These are phyloP conservation scores for Disparrhopalites patrizii DNA, from an alignment of 2,888 invertebrate genomes.

Conservation along the genomic window DNA sequence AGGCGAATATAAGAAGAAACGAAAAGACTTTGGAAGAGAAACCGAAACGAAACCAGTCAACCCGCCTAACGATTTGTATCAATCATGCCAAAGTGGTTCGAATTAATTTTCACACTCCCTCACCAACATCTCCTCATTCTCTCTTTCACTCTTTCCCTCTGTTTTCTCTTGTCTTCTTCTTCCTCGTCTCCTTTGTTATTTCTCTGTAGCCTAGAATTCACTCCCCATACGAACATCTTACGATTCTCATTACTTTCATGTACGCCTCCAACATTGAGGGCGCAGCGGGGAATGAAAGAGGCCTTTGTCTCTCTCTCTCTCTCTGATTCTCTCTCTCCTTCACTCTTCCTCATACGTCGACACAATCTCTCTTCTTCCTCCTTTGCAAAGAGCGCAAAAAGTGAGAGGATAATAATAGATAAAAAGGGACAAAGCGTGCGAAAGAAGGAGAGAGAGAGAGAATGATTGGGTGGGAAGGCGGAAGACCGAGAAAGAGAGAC, in stretches of 20 bases:
- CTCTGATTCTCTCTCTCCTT: slow-evolving; percentile 4
- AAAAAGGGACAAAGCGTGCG: not conserved
- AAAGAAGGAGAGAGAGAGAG: not conserved
- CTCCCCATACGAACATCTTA: too few species aligned
- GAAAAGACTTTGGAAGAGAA: too few species aligned
- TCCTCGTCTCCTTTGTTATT: too few species aligned
- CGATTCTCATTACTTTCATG: too few species aligned
- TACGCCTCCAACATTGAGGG: too few species aligned
- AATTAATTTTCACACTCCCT: slow-evolving; percentile 40
- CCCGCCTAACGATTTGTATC: slow-evolving; percentile 29
- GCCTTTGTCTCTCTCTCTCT: too few species aligned
- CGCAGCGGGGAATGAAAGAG: too few species aligned
- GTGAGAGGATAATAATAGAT: not conserved
- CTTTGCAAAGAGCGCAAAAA: not conserved
- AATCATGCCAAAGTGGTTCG: slow-evolving; percentile 36
- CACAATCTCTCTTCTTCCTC: not conserved
- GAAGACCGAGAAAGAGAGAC: not conserved
- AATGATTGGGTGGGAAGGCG: not conserved
- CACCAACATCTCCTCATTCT: slow-evolving; percentile 27
- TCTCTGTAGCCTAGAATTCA: too few species aligned
- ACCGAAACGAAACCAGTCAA: slow-evolving; percentile 8
- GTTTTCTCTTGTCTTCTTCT: not conserved
- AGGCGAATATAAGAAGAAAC: too few species aligned
- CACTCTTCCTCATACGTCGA: not conserved
- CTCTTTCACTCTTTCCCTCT: too few species aligned